Evolutionary conservation across 1,140 invertebrate species (phyloP).

Genomic region (Anastrepha obliqua): DNA sequence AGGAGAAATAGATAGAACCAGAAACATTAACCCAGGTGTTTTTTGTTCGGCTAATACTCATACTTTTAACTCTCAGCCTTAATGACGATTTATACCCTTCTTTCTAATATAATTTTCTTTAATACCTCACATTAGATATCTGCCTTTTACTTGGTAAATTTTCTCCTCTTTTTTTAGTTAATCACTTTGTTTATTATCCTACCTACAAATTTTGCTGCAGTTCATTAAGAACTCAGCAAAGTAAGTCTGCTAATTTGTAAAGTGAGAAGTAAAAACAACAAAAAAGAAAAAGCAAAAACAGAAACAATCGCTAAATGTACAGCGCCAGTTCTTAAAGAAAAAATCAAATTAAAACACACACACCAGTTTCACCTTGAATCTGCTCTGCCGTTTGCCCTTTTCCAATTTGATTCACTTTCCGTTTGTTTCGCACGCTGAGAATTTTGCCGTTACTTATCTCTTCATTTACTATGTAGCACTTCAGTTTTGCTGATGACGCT

Average conservation of each 20-base stretch:
- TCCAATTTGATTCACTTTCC: slow-evolving; percentile 9
- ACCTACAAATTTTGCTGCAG: not conserved
- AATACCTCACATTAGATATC: no score
- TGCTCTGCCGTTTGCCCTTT: not conserved
- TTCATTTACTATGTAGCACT: slow-evolving; percentile 19
- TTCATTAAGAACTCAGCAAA: slow-evolving; percentile 36
- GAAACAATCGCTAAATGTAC: not conserved
- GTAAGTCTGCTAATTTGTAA: slow-evolving; percentile 31
- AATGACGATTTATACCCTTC: no score
- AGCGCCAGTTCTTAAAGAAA: not conserved
- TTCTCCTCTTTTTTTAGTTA: not conserved
- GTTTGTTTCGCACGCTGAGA: not conserved
- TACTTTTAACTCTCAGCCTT: no score
- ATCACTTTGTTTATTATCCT: not conserved
- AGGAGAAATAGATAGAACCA: no score
- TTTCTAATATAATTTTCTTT: no score
- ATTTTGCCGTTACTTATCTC: slow-evolving; percentile 27
- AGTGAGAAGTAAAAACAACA: slow-evolving; percentile 8
- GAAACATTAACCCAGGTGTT: no score
- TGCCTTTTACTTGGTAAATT: not conserved
- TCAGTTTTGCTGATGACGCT: slow-evolving; percentile 27
- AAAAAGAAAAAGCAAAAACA: not conserved
- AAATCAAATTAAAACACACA: slow-evolving; percentile 4
- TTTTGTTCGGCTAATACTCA: no score
- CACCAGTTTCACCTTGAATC: not conserved